Evolutionary conservation across 2,888 invertebrate genomes (phyloP), one percentile per base, ranked within the genome.

Genomic region (Dascillus cervinus): DNA sequence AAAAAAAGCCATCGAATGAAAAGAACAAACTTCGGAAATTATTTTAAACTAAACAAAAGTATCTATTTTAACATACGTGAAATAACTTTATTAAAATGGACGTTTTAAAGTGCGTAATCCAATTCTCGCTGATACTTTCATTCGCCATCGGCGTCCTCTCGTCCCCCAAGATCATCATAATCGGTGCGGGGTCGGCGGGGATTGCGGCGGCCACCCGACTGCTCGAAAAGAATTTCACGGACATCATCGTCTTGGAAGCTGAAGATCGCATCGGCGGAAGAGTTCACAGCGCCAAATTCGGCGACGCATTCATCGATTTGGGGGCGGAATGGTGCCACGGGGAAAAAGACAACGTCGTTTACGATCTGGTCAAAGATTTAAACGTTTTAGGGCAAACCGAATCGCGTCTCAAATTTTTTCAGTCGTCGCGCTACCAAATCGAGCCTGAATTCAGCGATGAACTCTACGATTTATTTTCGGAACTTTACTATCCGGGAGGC

Each of bases 191-290:
- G 3, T 23, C 43, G n/a, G 8, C 43, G 1, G 74, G 74, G 4
- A 60, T 73, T 27, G 67, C 73, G 9, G 71, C 73, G 9, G 72
- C 71, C 11, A 56, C 62, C 5, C 59, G 60, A 34, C 53, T 75
- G n/a, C 41, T 65, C 5, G 59, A 67, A 43, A 59, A 57, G 37
- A 67, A 67, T 10, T 50, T 69, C 3, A 49, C 53, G 20, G 59
- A 71, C 47, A 45, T 75, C 3, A 62, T 53, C 2, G 58, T 75
- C 35, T 54, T 56, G 30, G 59, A 59, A 36, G 59, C 59, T 3
- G 55, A 56, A 43, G 44, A 53, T 32, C 44, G 58, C 11, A 53
- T 58, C 9, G 58, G 57, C 13, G 60, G 60, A 5, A 36, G 58
- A 29, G 41, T 60, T 11, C 25, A 49, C 36, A 55, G 54, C 1